Percentiles rank a stretch among this genome's conserved stretches.
Conservation (phyloP, 37 sponge, comb jelly and placozoan genomes). For the Crambe crambe region DNA sequence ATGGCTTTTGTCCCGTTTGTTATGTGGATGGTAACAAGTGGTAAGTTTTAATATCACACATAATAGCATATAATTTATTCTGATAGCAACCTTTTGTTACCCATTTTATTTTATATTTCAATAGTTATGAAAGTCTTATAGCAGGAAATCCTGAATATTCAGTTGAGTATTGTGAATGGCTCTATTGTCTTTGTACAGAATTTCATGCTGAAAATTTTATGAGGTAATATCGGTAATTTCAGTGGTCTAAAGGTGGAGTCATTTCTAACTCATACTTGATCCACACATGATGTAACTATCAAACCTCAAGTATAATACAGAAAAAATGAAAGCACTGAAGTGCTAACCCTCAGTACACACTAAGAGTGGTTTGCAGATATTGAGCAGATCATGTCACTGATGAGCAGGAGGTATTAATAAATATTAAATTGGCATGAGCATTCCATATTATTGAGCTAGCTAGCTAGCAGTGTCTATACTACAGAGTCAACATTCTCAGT, state of each 20-base stretch:
- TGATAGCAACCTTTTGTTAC: neutral
- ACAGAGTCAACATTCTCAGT: no score
- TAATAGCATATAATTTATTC: neutral
- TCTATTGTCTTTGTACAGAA: slow-evolving; percentile 81
- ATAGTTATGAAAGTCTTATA: slow-evolving; percentile 86
- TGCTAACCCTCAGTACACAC: no score
- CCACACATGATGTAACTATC: no score
- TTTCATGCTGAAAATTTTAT: slow-evolving; percentile 77
- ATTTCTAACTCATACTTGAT: neutral
- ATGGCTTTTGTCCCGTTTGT: slow-evolving; percentile 94
- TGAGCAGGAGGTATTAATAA: no score
- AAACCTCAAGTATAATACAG: no score
- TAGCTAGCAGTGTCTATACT: no score
- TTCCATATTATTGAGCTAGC: no score
- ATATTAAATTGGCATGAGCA: no score
- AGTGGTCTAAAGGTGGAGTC: neutral
- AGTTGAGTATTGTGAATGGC: slow-evolving; percentile 75
- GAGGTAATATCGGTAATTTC: slow-evolving; percentile 66
- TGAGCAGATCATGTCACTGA: no score
- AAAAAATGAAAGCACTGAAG: no score
- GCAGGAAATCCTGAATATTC: slow-evolving; percentile 67
- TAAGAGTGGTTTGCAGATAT: no score
- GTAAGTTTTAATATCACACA: slow-evolving; percentile 35
- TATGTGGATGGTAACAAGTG: slow-evolving; percentile 81
- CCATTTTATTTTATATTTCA: neutral